These are phyloP conservation scores for Phalloptychus januarius DNA, from an alignment of 2,797 vertebrate genomes.

Conservation along the genomic window DNA sequence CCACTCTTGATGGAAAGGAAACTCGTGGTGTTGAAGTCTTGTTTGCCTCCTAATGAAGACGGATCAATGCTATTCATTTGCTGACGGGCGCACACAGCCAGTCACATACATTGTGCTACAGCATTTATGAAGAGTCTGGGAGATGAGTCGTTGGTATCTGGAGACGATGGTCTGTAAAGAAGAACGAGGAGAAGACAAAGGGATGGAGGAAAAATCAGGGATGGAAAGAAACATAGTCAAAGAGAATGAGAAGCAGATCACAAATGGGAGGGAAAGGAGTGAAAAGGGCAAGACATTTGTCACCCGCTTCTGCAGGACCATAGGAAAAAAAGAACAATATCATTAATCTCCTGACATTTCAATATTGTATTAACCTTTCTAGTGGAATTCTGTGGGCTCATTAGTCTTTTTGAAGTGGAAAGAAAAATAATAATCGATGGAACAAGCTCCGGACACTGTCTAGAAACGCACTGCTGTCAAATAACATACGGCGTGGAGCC, in stretches of 20 bases:
- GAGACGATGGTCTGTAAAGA: constrained; percentile 56
- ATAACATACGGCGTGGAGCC: constrained; percentile 70
- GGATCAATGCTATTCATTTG: constrained; percentile 84
- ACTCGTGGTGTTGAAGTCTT: constrained; percentile 58
- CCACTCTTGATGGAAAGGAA: constrained; percentile 59
- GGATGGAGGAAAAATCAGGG: constrained; percentile 26
- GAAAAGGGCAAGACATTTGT: constrained; percentile 87
- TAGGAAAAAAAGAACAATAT: constrained; percentile 78
- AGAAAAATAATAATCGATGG: constrained; percentile 83
- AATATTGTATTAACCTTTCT: constrained; percentile 89
- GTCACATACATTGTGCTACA: constrained; percentile 36
- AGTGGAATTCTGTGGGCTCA: constrained; percentile 79
- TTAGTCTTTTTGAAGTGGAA: constrained; percentile 83
- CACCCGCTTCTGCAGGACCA: constrained; percentile 75
- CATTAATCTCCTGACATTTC: constrained; percentile 89
- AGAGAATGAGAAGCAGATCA: constrained; percentile 54
- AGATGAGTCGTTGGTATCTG: constrained; percentile 49
- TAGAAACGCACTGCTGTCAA: constrained; percentile 72
- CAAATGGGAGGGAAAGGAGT: constrained; percentile 69
- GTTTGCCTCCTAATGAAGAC: constrained; percentile 83
- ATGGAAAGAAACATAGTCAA: constrained; percentile 47
- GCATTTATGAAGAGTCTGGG: constrained; percentile 39
- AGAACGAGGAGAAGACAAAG: constrained; percentile 54
- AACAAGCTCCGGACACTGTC: constrained; percentile 77
- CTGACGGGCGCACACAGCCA: constrained; percentile 75